Percentiles rank a stretch among this genome's conserved stretches.
Evolutionary conservation across 2,888 invertebrate species (phyloP).

Genomic region (Pyralis farinalis): DNA sequence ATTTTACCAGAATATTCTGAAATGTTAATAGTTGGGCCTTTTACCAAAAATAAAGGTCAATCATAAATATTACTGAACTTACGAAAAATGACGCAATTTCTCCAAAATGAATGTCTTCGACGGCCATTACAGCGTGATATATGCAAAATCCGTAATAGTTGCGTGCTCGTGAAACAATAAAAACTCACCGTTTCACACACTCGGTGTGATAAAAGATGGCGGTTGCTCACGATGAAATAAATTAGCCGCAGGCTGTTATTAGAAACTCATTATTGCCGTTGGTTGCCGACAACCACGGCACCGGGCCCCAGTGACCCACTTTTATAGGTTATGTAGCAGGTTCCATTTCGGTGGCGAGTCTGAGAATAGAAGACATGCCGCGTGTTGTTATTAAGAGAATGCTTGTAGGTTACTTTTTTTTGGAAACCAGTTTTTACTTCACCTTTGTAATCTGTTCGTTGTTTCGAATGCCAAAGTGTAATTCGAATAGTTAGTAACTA

Average conservation of each 20-base stretch:
- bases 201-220: constrained; percentile 2
- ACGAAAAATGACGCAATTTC: neutral
- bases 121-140: constrained; percentile 1
- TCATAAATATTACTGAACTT: neutral
- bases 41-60: too few species aligned
- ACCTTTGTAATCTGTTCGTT: neutral
- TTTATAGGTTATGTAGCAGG: constrained; percentile 6
- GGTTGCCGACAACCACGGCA: neutral
- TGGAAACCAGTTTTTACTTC: too few species aligned
- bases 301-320: constrained; percentile 9
- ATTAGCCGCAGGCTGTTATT: constrained; percentile 9
- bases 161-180: constrained; percentile 7
- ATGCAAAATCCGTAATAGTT: constrained; percentile 8
- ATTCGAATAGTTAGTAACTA: too few species aligned
- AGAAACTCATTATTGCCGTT: constrained; percentile 9
- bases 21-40: too few species aligned
- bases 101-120: neutral
- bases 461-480: too few species aligned
- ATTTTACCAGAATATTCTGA: too few species aligned
- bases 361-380: too few species aligned
- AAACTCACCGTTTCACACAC: constrained; percentile 6
- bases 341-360: constrained; percentile 6
- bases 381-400: too few species aligned
- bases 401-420: too few species aligned
- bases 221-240: constrained; percentile 7